Percentiles rank a stretch among this genome's conserved stretches.
Evolutionary conservation across 2,888 invertebrate genomes (phyloP).

Genomic region (Lasioglossum vierecki): DNA sequence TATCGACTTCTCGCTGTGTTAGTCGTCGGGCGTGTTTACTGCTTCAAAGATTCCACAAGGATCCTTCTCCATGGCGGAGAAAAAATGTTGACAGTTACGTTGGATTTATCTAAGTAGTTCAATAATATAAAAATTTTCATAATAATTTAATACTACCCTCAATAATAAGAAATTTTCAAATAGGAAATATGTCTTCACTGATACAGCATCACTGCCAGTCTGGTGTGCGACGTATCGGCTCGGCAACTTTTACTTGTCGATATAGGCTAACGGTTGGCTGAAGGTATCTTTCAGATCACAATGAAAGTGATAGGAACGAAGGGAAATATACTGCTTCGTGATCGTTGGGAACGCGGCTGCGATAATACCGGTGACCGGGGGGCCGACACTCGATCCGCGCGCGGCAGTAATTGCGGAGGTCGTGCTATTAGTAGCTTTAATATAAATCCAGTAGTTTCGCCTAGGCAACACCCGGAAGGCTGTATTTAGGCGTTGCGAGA

Average conservation of each 20-base stretch:
- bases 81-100: no score
- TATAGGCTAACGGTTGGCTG: neutral
- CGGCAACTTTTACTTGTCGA: neutral
- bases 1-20: no score
- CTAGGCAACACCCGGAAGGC: constrained; percentile 34
- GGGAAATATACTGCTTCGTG: neutral
- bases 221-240: neutral
- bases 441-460: constrained; percentile 34
- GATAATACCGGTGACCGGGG: constrained; percentile 27
- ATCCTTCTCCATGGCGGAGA: no score
- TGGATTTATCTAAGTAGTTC: no score
- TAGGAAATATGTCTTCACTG: no score
- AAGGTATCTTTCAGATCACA: neutral
- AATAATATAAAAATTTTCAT: no score
- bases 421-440: constrained; percentile 35
- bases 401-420: constrained; percentile 31
- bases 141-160: no score
- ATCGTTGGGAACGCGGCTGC: constrained; percentile 3
- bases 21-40: no score
- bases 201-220: neutral
- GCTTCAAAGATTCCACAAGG: no score
- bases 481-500: constrained; percentile 27
- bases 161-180: no score
- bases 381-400: neutral
- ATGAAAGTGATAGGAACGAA: constrained; percentile 13